Percentiles rank a stretch among this genome's conserved stretches.
Conservation (phyloP, 1,140 invertebrate species). For the Saxidomus purpurata region DNA sequence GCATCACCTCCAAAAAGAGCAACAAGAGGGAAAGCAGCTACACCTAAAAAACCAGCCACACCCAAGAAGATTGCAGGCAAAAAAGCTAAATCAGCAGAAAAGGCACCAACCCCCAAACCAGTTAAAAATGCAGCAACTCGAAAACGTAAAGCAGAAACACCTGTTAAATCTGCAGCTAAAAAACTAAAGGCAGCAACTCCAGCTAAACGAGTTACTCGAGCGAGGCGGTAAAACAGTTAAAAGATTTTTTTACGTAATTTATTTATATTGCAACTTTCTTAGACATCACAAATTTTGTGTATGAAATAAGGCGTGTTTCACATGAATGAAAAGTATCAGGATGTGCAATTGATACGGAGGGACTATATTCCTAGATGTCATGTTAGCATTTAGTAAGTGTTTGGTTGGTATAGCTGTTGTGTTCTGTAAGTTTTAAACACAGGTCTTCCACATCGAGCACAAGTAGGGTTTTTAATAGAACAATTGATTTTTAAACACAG, state of each 20-base stretch:
- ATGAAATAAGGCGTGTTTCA: too few relatives aligned
- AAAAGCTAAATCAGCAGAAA: not conserved
- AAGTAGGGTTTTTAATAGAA: not conserved
- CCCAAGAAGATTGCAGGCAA: not conserved
- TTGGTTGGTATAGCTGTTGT: not conserved
- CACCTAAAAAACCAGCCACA: slow-evolving; percentile 3
- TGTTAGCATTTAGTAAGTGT: not conserved
- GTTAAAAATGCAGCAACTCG: slow-evolving; percentile 13
- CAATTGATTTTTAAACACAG: not conserved
- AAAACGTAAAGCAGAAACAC: slow-evolving; percentile 17
- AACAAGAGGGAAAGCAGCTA: not conserved
- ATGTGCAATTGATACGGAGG: not conserved
- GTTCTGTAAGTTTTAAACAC: not conserved
- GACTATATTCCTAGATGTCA: not conserved
- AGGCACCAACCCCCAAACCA: not conserved
- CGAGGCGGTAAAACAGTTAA: not conserved
- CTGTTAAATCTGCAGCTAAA: slow-evolving; percentile 5
- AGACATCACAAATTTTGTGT: too few relatives aligned
- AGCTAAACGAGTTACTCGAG: slow-evolving; percentile 41
- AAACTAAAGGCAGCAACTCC: slow-evolving; percentile 36
- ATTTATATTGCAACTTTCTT: not conserved
- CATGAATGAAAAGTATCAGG: not conserved
- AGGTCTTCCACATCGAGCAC: not conserved
- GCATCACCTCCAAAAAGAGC: slow-evolving; percentile 16
- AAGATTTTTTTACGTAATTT: not conserved